Base-by-base conservation (phyloP, 2,797 vertebrate species). In the Buceros bicornis region DNA sequence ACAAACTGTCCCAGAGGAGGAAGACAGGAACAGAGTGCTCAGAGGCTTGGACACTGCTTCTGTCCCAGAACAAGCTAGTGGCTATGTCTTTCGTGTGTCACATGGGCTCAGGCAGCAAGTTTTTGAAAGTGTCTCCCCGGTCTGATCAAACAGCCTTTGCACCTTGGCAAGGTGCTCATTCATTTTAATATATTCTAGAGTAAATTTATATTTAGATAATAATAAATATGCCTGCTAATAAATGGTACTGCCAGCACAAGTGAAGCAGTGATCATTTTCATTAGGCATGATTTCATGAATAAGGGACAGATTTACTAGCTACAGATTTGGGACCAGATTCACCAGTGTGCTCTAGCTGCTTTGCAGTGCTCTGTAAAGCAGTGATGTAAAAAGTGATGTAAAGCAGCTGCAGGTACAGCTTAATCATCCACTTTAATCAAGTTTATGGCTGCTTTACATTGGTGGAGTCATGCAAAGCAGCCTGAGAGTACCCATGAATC, bases 381-480 rank as follows among this genome's bases (percentile, higher is more conserved):
- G 33, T 33, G 33, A 33, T 33, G 33, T 33, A 33, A 33, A 33
- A 33, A 33, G n/a, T 93, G 79, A 86, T 82, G 40, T 42, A 89
- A 91, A 95, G 70, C 69, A 92, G 64, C 74, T 47, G 67, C 50
- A 90, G 58, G 40, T 69, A 47, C 51, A 87, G 33, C 62, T 64
- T 95, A 61, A 86, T 91, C 25, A 43, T 29, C 61, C 61, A 33
- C 28, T 96, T 93, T 65, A 73, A 91, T 91, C 57, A 80, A 74
- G 24, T 91, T 92, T 93, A 77, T 86, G 81, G 16, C 33, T 86
- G 26, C 71, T 84, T 91, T 82, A 21, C 51, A 35, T 86, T 25
- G 12, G 3, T 76, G 37, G 51, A 93, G 62, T 89, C 57, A 64
- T 64, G 54, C 67, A 90, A 67, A 90, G 15, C 35, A 78, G 50